Base-by-base conservation (phyloP, 2,888 invertebrate species). In the Brachynemurus nebulosus region DNA sequence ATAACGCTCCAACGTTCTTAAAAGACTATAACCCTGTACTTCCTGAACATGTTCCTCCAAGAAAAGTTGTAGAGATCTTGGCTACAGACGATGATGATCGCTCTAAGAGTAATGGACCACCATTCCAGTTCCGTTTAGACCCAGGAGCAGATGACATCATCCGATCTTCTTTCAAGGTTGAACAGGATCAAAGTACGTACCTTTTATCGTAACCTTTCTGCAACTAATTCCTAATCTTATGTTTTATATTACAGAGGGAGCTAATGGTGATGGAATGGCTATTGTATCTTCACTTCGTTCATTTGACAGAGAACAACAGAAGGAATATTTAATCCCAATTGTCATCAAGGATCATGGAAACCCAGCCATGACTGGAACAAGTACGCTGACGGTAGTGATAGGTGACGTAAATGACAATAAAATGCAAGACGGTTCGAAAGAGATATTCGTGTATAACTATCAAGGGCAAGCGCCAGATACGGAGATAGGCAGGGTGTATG, bases 321-420 rank as follows among this genome's bases (percentile, higher is more conserved):
- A 96, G 62, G 92, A 93, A 65, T 93, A 93, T 62, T 76, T 91
- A 54, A 89, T 98, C 57, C 97, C 97, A 1, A 93, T 98, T 57
- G 86, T 95, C 18, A 95, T 98, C 60, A 92, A 89, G 65, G 98
- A 98, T 69, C 88, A 90, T 55, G 95, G 96, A 33, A 89, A 86
- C 53, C 92, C 93, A n/a, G 83, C 86, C 0, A 89, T 93, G 86
- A 90, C 91, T 12, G 95, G 93, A 50, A 95, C 95, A 8, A 91
- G 91, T 59, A 95, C 93, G 0, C 68, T 97, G 27, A 95, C 93
- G 0, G 90, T 97, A 19, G 89, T 95, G 40, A 96, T 98, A 55
- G 96, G 96, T 17, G 97, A 98, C 65, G 86, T 89, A 17, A 98
- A 98, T 64, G 97, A 97, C 63, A 96, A 97, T 65, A 90, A 92